Evolutionary conservation across 30 jellyfish, hydroid and myxozoan genomes (phyloP).

Genomic region (Aurelia sp.): DNA sequence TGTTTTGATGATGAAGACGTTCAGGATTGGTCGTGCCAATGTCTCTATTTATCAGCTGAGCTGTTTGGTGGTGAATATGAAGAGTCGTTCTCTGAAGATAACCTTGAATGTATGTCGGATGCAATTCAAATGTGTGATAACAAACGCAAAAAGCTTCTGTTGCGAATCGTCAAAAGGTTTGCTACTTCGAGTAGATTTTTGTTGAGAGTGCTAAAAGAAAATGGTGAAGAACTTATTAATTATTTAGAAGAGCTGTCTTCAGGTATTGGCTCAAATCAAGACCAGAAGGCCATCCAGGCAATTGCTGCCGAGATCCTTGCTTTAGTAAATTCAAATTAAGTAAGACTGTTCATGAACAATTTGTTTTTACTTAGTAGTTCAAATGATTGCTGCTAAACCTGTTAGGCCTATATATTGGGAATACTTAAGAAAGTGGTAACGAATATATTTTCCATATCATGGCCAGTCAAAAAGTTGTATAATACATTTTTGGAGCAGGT

Average conservation of each 20-base stretch:
- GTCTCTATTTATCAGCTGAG: constrained; percentile 93
- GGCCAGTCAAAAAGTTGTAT: too few relatives aligned
- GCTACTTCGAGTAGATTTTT: constrained; percentile 61
- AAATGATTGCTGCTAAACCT: constrained; percentile 65
- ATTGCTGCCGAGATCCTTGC: constrained; percentile 26
- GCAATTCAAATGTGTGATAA: constrained; percentile 64
- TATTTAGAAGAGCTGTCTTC: constrained; percentile 21
- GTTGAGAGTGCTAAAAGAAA: constrained; percentile 19
- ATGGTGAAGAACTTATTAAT: constrained; percentile 45
- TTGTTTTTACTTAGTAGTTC: not conserved
- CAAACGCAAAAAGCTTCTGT: constrained; percentile 71
- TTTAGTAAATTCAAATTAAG: not conserved
- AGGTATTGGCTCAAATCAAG: constrained; percentile 8
- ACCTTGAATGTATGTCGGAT: constrained; percentile 73
- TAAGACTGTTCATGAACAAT: too few relatives aligned
- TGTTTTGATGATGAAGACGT: constrained; percentile 86
- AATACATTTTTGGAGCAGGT: too few relatives aligned
- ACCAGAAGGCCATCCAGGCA: constrained; percentile 39
- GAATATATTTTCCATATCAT: constrained; percentile 15
- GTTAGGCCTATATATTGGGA: not conserved
- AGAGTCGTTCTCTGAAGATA: constrained; percentile 80
- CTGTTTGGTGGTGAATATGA: constrained; percentile 90
- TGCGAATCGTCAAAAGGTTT: constrained; percentile 84
- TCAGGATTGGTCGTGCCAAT: constrained; percentile 91
- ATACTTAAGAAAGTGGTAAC: constrained; percentile 16